Conservation (phyloP, 2,113 vertebrate species). For the Falco punctatus region DNA sequence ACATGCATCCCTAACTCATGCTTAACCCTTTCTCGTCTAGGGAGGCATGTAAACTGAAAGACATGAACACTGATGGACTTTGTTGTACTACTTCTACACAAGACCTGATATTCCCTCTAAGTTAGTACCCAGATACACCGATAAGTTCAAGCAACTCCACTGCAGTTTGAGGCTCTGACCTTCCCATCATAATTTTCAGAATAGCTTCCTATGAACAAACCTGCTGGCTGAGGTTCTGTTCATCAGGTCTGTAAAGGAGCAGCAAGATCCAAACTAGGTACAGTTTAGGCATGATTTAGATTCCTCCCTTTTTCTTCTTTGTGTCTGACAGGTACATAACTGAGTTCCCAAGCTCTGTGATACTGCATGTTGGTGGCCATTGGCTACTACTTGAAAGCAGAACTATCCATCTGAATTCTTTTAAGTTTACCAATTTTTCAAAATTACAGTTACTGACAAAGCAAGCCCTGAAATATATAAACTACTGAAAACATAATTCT, state of each 20-base stretch:
- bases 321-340: neutral
- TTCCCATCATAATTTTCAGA: neutral
- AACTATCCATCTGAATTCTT: neutral
- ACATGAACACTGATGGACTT: neutral
- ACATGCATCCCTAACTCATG: slow-evolving; percentile 14
- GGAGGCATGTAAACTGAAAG: neutral
- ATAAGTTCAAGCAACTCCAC: neutral
- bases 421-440: neutral
- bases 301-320: neutral
- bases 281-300: neutral
- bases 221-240: neutral
- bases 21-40: slow-evolving; percentile 48
- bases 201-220: neutral
- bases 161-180: neutral
- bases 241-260: neutral
- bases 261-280: neutral
- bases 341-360: neutral
- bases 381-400: neutral
- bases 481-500: neutral
- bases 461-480: neutral
- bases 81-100: neutral
- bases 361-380: neutral
- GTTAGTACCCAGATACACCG: neutral
- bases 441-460: neutral
- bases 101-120: neutral